phyloP scores from a whole-genome alignment of 2,797 vertebrate genomes.

The Sus cebifrons region DNA sequence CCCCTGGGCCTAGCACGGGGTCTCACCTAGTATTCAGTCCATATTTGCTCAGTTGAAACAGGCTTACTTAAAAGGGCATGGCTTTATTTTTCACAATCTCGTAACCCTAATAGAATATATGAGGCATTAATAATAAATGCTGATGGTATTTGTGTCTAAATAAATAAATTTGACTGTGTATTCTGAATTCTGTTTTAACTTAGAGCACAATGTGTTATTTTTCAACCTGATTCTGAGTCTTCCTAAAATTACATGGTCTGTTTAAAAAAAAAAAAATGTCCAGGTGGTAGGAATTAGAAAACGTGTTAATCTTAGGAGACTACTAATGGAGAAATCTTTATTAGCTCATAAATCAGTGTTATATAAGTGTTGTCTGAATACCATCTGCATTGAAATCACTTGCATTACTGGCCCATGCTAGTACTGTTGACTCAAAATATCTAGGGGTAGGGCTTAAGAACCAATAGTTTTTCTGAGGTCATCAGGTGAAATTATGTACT shows the following conservation, averaged over 20 bases:
- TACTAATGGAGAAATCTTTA: conserved; percentile 72
- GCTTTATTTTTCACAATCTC: conserved; percentile 5
- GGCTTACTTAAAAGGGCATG: not conserved
- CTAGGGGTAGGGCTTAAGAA: not conserved
- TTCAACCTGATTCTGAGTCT: conserved; percentile 42
- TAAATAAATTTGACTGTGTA: conserved; percentile 4
- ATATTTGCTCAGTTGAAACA: conserved; percentile 34
- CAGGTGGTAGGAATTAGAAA: conserved; percentile 80
- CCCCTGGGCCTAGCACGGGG: not conserved
- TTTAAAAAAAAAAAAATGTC: conserved; percentile 58
- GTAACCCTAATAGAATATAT: not conserved
- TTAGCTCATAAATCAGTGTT: conserved; percentile 56
- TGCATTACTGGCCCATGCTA: not conserved
- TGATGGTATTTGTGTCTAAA: conserved; percentile 61
- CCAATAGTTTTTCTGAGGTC: not conserved
- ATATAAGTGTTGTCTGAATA: not conserved
- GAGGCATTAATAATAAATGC: conserved; percentile 59
- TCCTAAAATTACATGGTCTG: conserved; percentile 58
- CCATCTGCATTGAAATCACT: conserved; percentile 39
- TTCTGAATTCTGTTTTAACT: conserved; percentile 73
- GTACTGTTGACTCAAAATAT: not conserved
- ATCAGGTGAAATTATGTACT: not conserved
- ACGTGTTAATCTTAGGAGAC: conserved; percentile 70
- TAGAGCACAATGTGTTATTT: conserved; percentile 47
- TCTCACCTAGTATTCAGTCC: not conserved